These are phyloP conservation scores for Tetramorium bicarinatum DNA, from an alignment of 2,888 invertebrate species.

Conservation along the genomic window DNA sequence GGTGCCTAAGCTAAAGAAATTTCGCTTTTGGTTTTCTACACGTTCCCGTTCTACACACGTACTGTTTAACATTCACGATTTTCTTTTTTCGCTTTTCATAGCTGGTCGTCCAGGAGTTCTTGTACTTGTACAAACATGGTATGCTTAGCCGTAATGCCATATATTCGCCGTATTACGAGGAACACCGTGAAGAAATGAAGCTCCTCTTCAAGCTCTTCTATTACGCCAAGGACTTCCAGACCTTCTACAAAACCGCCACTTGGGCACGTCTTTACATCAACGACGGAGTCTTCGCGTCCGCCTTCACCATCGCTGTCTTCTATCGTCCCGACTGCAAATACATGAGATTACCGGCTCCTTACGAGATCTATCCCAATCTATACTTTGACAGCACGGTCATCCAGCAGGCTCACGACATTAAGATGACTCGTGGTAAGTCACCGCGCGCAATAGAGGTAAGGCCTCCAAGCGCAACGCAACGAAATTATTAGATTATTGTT, in stretches of 20 bases:
- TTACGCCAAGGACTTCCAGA: conserved; percentile 91
- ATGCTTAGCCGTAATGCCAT: conserved; percentile 88
- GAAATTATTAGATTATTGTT: no score
- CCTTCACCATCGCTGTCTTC: conserved; percentile 89
- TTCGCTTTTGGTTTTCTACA: not conserved
- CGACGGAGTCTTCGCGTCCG: conserved; percentile 90
- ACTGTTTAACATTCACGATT: not conserved
- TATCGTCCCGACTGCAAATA: conserved; percentile 90
- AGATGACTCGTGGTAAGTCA: conserved; percentile 85
- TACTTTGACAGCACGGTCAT: conserved; percentile 90
- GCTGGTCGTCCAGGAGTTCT: conserved; percentile 81
- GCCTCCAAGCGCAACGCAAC: no score
- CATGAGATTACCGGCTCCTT: conserved; percentile 90
- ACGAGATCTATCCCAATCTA: conserved; percentile 91
- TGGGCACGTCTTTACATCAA: conserved; percentile 90
- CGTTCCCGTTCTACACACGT: conserved; percentile 46
- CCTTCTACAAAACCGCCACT: conserved; percentile 91
- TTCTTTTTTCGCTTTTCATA: conserved; percentile 59
- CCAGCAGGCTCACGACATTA: conserved; percentile 89
- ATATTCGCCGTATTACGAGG: conserved; percentile 90
- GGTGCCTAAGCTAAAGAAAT: conserved; percentile 69
- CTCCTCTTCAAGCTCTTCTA: conserved; percentile 90
- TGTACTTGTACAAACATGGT: conserved; percentile 84
- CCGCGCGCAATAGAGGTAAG: no score
- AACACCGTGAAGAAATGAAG: conserved; percentile 89